A percentile compares a stretch with the other conserved stretches of the same genome.
phyloP scores from a whole-genome alignment of 2,888 invertebrate genomes.

The Sisyra nigra region DNA sequence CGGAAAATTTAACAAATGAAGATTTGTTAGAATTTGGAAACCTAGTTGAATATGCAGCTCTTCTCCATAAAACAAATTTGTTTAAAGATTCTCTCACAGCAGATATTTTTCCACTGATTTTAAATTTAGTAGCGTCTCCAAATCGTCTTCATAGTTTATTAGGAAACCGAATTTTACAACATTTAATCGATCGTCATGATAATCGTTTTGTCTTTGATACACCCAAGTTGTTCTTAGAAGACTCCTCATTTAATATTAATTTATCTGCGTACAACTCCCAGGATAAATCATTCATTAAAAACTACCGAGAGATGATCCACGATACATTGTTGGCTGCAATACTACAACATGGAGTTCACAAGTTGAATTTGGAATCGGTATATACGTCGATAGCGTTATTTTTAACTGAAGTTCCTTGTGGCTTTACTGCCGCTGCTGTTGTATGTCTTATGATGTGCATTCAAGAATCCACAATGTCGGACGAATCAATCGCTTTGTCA shows the following conservation, averaged over 20 bases:
- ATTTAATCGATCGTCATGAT: constrained; percentile 35
- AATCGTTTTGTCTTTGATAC: constrained; percentile 31
- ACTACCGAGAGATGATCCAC: constrained; percentile 32
- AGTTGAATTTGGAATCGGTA: constrained; percentile 34
- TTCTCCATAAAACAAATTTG: constrained; percentile 26
- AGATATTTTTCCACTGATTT: constrained; percentile 30
- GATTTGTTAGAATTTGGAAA: constrained; percentile 34
- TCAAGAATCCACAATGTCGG: constrained; percentile 35
- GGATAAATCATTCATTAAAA: constrained; percentile 35
- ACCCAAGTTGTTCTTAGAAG: constrained; percentile 33
- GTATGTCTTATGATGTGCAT: constrained; percentile 41
- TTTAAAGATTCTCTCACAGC: constrained; percentile 30
- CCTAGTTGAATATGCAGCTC: constrained; percentile 34
- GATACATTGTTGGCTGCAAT: constrained; percentile 28
- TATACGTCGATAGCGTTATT: constrained; percentile 37
- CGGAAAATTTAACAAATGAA: constrained; percentile 26
- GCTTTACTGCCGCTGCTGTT: constrained; percentile 38
- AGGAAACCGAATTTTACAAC: constrained; percentile 36
- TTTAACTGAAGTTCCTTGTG: constrained; percentile 41
- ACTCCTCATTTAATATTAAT: constrained; percentile 27
- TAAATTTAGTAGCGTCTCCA: constrained; percentile 31
- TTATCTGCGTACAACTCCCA: constrained; percentile 24
- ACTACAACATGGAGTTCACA: constrained; percentile 27
- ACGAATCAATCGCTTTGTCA: constrained; percentile 22
- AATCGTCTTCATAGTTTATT: constrained; percentile 32